These are phyloP conservation scores for Caenorhabditis inopinata DNA, from an alignment of 1,140 invertebrate genomes.

Conservation along the genomic window DNA sequence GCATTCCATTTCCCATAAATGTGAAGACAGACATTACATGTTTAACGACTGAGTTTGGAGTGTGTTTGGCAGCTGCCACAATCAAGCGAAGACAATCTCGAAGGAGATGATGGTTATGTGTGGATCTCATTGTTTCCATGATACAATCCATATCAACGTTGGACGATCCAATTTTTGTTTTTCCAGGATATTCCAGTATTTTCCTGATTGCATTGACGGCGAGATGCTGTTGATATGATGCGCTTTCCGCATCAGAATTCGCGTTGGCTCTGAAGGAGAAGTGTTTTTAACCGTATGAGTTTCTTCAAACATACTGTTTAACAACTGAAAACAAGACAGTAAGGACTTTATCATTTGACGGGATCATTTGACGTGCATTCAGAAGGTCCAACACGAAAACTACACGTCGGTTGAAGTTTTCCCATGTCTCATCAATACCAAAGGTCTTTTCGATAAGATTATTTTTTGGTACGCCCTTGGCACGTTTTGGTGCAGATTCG, in stretches of 20 bases:
- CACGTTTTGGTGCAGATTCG: neutral
- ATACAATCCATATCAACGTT: constrained; percentile 46
- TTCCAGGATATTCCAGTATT: constrained; percentile 14
- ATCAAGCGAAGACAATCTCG: constrained; percentile 46
- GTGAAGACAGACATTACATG: constrained; percentile 52
- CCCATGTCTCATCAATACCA: constrained; percentile 13
- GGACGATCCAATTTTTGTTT: neutral
- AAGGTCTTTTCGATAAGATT: neutral
- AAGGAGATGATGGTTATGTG: constrained; percentile 45
- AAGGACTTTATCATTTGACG: constrained; percentile 14
- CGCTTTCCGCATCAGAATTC: neutral
- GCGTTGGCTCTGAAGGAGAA: constrained; percentile 4
- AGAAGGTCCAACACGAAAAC: constrained; percentile 1
- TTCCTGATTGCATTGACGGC: constrained; percentile 27
- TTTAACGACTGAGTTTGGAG: constrained; percentile 34
- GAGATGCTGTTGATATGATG: constrained; percentile 30
- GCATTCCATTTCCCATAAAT: constrained; percentile 49
- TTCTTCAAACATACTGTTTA: constrained; percentile 21
- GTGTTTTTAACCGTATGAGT: neutral
- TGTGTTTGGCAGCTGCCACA: constrained; percentile 46
- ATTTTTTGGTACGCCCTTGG: constrained; percentile 19
- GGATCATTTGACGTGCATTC: neutral
- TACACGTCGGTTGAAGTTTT: neutral
- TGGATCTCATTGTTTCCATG: constrained; percentile 43
- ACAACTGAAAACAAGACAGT: neutral